These are phyloP conservation scores for Hydrolagus affinis DNA, from an alignment of 2,113 vertebrate genomes.

Conservation along the genomic window DNA sequence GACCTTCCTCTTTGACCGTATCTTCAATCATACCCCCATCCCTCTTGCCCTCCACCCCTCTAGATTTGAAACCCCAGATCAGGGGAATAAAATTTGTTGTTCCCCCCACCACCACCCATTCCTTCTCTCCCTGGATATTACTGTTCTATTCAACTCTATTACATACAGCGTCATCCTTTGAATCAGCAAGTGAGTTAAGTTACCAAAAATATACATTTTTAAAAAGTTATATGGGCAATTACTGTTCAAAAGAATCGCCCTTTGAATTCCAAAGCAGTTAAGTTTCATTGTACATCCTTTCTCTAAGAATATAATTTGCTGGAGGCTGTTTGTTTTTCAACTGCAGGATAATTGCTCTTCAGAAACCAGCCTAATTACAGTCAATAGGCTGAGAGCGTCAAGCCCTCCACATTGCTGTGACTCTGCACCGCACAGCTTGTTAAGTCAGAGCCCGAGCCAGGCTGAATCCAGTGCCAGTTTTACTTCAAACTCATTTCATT, in stretches of 20 bases:
- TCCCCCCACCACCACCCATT: too few species aligned
- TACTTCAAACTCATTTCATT: background rate
- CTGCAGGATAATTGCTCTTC: slow-evolving; percentile 65
- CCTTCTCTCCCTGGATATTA: too few species aligned
- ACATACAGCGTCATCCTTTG: too few species aligned
- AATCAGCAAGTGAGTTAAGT: background rate
- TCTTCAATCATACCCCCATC: too few species aligned
- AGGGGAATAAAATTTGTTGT: too few species aligned
- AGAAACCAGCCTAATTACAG: slow-evolving; percentile 71
- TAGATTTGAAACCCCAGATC: too few species aligned
- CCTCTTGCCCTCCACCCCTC: too few species aligned
- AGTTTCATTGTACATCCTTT: slow-evolving; percentile 54
- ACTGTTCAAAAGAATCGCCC: background rate
- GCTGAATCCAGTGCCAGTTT: background rate
- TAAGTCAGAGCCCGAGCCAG: background rate
- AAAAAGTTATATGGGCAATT: background rate
- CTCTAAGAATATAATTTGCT: slow-evolving; percentile 65
- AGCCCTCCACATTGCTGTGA: slow-evolving; percentile 38
- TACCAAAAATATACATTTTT: background rate
- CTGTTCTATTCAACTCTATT: too few species aligned
- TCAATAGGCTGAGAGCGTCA: slow-evolving; percentile 63
- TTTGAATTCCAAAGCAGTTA: too few species aligned
- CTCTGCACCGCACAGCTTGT: background rate
- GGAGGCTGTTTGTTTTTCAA: slow-evolving; percentile 69
- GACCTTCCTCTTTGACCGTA: too few species aligned